phyloP scores from a whole-genome alignment of 1,140 invertebrate genomes.

The Nephotettix cincticeps region DNA sequence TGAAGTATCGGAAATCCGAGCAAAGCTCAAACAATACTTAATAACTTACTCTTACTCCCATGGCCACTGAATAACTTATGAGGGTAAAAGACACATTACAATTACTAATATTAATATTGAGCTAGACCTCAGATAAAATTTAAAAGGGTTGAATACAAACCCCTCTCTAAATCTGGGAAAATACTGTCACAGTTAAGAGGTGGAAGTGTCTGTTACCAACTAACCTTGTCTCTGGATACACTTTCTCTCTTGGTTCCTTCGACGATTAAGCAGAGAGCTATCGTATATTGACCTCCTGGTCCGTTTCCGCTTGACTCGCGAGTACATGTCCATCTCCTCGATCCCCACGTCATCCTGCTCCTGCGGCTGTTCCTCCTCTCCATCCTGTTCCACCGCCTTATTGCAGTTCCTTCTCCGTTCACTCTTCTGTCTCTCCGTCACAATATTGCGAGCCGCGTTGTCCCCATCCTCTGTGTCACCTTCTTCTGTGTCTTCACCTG shows the following conservation, averaged over 20 bases:
- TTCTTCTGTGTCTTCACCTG: slow-evolving; percentile 25
- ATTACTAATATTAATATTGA: too few relatives aligned
- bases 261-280: background rate
- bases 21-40: too few relatives aligned
- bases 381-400: background rate
- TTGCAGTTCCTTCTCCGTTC: slow-evolving; percentile 14
- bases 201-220: too few relatives aligned
- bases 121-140: too few relatives aligned
- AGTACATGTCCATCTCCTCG: slow-evolving; percentile 26
- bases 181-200: too few relatives aligned
- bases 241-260: background rate
- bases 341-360: background rate
- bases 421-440: background rate
- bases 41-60: too few relatives aligned
- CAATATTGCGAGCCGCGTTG: slow-evolving; percentile 7
- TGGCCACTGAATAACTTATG: too few relatives aligned
- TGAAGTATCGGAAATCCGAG: too few relatives aligned
- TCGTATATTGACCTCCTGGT: background rate
- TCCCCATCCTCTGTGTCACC: slow-evolving; percentile 27
- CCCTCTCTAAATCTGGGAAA: too few relatives aligned
- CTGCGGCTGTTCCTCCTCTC: slow-evolving; percentile 6
- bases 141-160: too few relatives aligned
- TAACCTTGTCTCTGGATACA: background rate
- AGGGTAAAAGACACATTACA: too few relatives aligned
- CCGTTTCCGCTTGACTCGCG: slow-evolving; percentile 15